Evolutionary conservation across 2,113 vertebrate genomes (phyloP), one percentile per base, ranked within the genome.

Genomic region (Nothobranchius kuhntae): DNA sequence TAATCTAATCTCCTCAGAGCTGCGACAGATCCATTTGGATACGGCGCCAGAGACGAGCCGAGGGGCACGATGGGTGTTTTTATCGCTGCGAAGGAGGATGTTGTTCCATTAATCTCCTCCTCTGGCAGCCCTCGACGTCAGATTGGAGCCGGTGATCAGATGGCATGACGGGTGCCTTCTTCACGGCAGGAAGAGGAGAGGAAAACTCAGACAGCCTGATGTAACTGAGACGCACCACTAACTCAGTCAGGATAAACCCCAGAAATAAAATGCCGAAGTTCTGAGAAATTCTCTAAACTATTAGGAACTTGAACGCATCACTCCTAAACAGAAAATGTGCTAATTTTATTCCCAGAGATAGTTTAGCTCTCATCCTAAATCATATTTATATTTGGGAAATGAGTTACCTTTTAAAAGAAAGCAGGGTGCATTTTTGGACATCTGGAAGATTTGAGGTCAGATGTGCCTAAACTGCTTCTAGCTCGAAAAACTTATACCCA

Each of bases 1-100:
- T 73, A 66, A 86, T 84, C 79, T 82, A 55, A 86, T 86, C 86
- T 78, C 61, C 75, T 46, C 81, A 65, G 78, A 84, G 77, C 66
- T 81, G 79, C 72, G 9, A 68, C 77, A 75, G 84, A 88, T 86
- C 77, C 69, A 72, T 84, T 80, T 80, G 81, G 78, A 74, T 76
- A 52, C 13, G 35, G 65, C 56, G 60, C 65, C 45, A n/a, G 4
- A 78, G 71, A 71, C 14, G 68, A 80, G 75, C 72, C 4, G 69
- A 69, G 65, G 74, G 74, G 57, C 70, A 47, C 50, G 53, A 15
- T 48, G 61, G 59, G 75, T 17, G 9, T 9, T 62, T 44, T 76
- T 67, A 85, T 73, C 59, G 26, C 81, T 47, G 63, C 40, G 55
- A 70, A 76, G 69, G 77, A 79, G 65, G 82, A 63, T 30, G 48